Base-by-base conservation (phyloP, 2,888 invertebrate genomes). In the Melieria omissa region DNA sequence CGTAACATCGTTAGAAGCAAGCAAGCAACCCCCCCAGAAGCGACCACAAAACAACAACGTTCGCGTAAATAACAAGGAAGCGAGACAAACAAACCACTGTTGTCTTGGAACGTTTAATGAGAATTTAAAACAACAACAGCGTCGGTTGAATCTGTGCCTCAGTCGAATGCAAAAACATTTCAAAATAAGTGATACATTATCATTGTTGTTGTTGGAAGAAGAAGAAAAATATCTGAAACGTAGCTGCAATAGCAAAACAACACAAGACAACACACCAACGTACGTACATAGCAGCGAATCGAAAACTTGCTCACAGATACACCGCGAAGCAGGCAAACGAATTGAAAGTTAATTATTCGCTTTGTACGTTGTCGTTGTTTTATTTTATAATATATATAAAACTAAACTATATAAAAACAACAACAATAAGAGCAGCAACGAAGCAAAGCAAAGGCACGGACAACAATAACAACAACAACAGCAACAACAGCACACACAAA, bases 331-430 rank as follows among this genome's bases (percentile, higher is more conserved):
- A 55, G 57, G 42, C 57, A 61, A 47, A 70, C 65, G 70, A 73
- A 73, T 70, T 73, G 65, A 73, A 73, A 73, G 70, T 73, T 73
- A 72, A 69, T 70, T 73, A 73, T 73, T 65, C 72, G 64, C 14
- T 54, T 45, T 62, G 41, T 62, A 52, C 16, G 58, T 49, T 45
- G 44, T 57, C 58, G 58, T 67, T 47, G 58, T 58, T 42, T 47
- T 61, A 70, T 66, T 57, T 62, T 66, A 66, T 66, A 66, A 66
- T 69, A 69, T 58, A 29, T 29, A 29, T 29, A 29, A 29, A 29
- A 60, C 60, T 67, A 41, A 60, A 58, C 49, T 60, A 67, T 52
- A 67, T 67, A 65, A 29, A 64, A 16, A 52, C 9, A 64, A 52
- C 9, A 64, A 29, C 29, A 29, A 29, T 29, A 29, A 29, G 29